Base-by-base conservation (phyloP, 2,113 vertebrate genomes). In the Morone saxatilis region DNA sequence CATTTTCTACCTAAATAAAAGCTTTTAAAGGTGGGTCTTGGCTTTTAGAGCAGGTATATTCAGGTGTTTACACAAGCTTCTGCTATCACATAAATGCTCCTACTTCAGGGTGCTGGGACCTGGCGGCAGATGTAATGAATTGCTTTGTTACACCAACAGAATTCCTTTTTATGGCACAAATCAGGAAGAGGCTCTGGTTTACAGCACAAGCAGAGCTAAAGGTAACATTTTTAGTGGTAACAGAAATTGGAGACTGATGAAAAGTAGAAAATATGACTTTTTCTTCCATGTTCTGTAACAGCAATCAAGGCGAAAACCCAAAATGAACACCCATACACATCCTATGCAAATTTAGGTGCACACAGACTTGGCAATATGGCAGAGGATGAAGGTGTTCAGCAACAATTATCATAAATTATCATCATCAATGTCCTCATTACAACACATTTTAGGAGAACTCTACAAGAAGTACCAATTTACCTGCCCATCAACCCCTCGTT, bases 401-500 rank as follows among this genome's bases (percentile, higher is more conserved):
- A 31, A 25, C 62, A 31, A 63, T 53, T 45, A 45, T 4, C 43
- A 76, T 38, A 53, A 80, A 77, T 68, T 36, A 79, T 47, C 53
- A 79, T 47, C 53, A 43, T 41, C 63, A 41, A 1, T 12, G 14
- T 51, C 50, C 47, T 67, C n/a, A 79, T 83, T 69, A 57, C 14
- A 14, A 20, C 22, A 41, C n/a, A 48, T 75, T 75, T 85, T 54
- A 36, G 47, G 25, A 68, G 43, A 71, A 76, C 76, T 40, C 69
- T 50, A 31, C 62, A 57, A 56, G 53, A 67, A 71, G 45, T 48
- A 69, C 19, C 20, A 51, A 62, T 84, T 63, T 59, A 76, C 61
- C 59, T 79, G 61, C 61, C 41, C 45, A 53, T 83, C 59, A 78
- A 73, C 31, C 40, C 22, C 65, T 71, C 38, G 16, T 68, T 72